Evolutionary conservation across 2,888 invertebrate genomes (phyloP).

Genomic region (Agonum fuliginosum): DNA sequence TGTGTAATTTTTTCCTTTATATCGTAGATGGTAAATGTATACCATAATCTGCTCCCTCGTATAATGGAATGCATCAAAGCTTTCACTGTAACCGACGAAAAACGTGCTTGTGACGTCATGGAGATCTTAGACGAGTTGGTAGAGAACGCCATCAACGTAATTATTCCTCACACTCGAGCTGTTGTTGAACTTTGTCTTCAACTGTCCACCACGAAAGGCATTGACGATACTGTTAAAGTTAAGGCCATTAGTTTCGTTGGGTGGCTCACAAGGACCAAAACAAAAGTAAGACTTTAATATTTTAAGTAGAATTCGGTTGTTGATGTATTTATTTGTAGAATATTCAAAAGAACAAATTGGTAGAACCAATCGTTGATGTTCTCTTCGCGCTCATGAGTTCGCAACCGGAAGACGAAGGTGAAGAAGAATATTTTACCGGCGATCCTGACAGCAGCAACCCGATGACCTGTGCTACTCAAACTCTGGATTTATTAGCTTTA

Average conservation of each 20-base stretch:
- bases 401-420: constrained; percentile 77
- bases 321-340: constrained; percentile 65
- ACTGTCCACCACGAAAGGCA: constrained; percentile 75
- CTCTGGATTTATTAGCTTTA: constrained; percentile 83
- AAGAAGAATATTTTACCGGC: constrained; percentile 80
- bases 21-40: constrained; percentile 76
- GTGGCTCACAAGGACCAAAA: constrained; percentile 80
- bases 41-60: constrained; percentile 78
- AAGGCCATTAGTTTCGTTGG: constrained; percentile 82
- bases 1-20: no score
- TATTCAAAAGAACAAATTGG: constrained; percentile 81
- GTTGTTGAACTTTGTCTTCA: constrained; percentile 81
- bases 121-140: constrained; percentile 81
- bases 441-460: constrained; percentile 79
- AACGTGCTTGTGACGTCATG: constrained; percentile 78
- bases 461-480: constrained; percentile 82
- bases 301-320: no score
- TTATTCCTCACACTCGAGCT: constrained; percentile 79
- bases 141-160: constrained; percentile 77
- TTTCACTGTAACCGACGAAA: constrained; percentile 75
- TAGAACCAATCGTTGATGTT: constrained; percentile 80
- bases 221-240: constrained; percentile 79
- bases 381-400: constrained; percentile 82
- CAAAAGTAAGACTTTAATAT: constrained; percentile 80
- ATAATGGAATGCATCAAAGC: constrained; percentile 78